A percentile compares a stretch with the other conserved stretches of the same genome.
These are phyloP conservation scores for Epizoanthus ramosus DNA, from an alignment of 92 coral and sea anemone genomes.

Conservation along the genomic window DNA sequence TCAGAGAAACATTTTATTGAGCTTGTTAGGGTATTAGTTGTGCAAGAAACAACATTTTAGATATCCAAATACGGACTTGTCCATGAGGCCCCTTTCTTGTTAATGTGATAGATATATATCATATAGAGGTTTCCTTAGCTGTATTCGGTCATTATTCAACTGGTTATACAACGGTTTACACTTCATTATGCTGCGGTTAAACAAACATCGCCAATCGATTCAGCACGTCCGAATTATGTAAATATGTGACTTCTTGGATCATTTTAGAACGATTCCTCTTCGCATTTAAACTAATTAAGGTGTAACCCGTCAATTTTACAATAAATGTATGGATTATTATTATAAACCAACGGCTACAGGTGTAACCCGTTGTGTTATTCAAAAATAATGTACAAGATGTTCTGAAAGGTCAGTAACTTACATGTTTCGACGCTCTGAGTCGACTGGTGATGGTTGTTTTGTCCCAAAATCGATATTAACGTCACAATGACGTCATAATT, in stretches of 20 bases:
- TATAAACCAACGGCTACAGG: conserved; percentile 14
- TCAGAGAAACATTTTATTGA: too few species aligned
- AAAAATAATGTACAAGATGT: conserved; percentile 4
- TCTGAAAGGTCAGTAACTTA: conserved; percentile 21
- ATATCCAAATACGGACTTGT: too few species aligned
- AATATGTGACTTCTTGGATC: not conserved
- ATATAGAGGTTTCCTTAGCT: not conserved
- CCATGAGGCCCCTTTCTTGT: too few species aligned
- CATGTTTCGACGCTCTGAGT: conserved; percentile 18
- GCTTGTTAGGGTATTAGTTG: too few species aligned
- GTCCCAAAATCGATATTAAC: not conserved
- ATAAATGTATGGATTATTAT: conserved; percentile 4
- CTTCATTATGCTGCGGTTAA: conserved; percentile 4
- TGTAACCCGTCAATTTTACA: too few species aligned
- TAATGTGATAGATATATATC: too few species aligned
- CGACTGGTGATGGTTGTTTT: conserved; percentile 12
- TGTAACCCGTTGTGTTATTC: conserved; percentile 8
- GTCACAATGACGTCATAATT: conserved; percentile 11
- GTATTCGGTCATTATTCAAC: conserved; percentile 12
- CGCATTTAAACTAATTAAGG: not conserved
- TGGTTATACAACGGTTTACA: conserved; percentile 14
- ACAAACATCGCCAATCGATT: conserved; percentile 15
- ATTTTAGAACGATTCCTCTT: conserved; percentile 5
- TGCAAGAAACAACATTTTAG: too few species aligned
- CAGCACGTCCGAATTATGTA: conserved; percentile 13